Evolutionary conservation across 1,140 invertebrate species (phyloP).

Genomic region (Polypedilum vanderplanki): DNA sequence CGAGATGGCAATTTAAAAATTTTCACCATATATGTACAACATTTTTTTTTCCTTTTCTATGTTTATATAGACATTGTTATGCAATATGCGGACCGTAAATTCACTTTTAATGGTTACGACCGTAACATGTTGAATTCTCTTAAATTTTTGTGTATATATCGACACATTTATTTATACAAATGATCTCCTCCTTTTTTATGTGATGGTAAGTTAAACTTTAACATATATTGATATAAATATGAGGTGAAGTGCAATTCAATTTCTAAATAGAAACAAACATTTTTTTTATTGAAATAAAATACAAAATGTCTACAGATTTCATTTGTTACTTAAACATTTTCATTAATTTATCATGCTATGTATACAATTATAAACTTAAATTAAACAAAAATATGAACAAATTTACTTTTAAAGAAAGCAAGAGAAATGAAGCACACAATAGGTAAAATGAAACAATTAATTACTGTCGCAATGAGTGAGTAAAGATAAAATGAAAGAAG

Average conservation of each 20-base stretch:
- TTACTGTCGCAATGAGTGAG: neutral
- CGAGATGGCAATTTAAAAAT: neutral
- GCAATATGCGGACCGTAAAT: neutral
- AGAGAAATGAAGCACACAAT: neutral
- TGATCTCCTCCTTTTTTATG: too few species aligned
- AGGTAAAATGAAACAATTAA: neutral
- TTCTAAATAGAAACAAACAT: too few species aligned
- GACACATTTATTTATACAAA: too few species aligned
- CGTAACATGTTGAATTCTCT: neutral
- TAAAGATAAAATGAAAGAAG: too few species aligned
- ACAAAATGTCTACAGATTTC: too few species aligned
- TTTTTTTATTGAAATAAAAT: too few species aligned
- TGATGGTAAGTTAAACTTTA: too few species aligned
- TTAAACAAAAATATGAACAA: neutral
- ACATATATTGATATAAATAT: too few species aligned
- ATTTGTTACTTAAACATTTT: too few species aligned
- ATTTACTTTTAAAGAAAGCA: neutral
- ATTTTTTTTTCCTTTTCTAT: neutral
- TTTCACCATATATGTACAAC: neutral
- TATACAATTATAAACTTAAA: neutral
- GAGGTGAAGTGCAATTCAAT: too few species aligned
- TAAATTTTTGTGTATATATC: neutral
- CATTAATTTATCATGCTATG: too few species aligned
- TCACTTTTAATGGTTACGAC: conserved; percentile 1
- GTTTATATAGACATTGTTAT: conserved; percentile 3